Percentiles rank a stretch among this genome's conserved stretches.
Conservation (phyloP, 2,888 invertebrate genomes). For the Mythimna vitellina region DNA sequence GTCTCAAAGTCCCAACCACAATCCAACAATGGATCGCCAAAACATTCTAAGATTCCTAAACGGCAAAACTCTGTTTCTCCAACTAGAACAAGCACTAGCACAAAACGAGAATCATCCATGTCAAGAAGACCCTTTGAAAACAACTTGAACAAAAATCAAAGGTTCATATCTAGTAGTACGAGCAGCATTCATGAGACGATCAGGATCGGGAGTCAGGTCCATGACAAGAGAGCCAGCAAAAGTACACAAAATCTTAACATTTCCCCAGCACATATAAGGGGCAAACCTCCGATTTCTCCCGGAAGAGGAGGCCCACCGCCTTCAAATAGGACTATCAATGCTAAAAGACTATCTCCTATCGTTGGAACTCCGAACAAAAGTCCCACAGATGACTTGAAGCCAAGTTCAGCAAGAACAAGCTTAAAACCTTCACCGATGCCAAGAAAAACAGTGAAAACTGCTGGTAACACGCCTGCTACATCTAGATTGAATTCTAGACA, state of each 20-base stretch:
- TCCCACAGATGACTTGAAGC: conserved; percentile 82
- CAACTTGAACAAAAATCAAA: conserved; percentile 79
- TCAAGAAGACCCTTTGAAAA: conserved; percentile 75
- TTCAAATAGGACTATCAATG: conserved; percentile 83
- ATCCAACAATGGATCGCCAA: conserved; percentile 87
- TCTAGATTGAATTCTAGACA: conserved; percentile 86
- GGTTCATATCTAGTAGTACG: conserved; percentile 87
- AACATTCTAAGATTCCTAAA: conserved; percentile 88
- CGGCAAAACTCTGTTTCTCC: conserved; percentile 87
- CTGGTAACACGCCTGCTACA: conserved; percentile 81
- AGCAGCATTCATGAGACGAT: conserved; percentile 88
- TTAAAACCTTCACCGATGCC: conserved; percentile 76
- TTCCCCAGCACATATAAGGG: conserved; percentile 81
- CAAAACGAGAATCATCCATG: conserved; percentile 68
- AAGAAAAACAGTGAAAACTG: conserved; percentile 79
- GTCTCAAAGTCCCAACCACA: conserved; percentile 86
- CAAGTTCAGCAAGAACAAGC: conserved; percentile 78
- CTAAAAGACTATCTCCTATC: conserved; percentile 88
- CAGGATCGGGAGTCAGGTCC: conserved; percentile 81
- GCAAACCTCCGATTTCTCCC: conserved; percentile 88
- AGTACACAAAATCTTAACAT: conserved; percentile 84
- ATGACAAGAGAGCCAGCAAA: conserved; percentile 84
- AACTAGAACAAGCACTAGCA: conserved; percentile 68
- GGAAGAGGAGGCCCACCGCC: conserved; percentile 87
- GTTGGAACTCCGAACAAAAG: conserved; percentile 89